A percentile compares a stretch with the other conserved stretches of the same genome.
These are phyloP conservation scores for Eulemur macaco DNA, from an alignment of 2,113 vertebrate genomes.

Conservation along the genomic window DNA sequence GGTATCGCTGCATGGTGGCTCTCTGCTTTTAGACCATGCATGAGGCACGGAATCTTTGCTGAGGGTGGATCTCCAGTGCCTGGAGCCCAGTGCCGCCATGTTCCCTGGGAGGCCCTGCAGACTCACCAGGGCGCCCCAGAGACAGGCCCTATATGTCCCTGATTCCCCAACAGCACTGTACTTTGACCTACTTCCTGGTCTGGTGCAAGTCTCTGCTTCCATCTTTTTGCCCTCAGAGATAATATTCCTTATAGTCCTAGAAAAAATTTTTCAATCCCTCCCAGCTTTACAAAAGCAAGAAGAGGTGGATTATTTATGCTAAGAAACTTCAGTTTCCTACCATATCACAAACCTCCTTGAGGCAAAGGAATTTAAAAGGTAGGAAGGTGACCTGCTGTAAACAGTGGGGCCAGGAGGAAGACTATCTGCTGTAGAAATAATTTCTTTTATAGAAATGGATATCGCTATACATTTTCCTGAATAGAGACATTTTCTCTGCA, in stretches of 20 bases:
- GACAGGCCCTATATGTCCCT: background rate
- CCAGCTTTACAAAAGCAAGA: background rate
- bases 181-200: background rate
- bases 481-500: background rate
- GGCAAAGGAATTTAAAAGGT: background rate
- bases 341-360: background rate
- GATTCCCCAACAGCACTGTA: background rate
- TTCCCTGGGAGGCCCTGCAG: background rate
- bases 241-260: background rate
- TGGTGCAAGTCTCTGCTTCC: background rate
- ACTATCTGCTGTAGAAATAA: background rate
- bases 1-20: accelerated
- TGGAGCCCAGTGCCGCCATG: background rate
- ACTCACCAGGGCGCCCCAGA: background rate
- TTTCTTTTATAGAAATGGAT: background rate
- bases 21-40: background rate
- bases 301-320: background rate
- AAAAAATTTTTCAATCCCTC: background rate
- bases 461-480: background rate
- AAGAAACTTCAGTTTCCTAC: background rate
- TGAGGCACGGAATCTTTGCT: background rate
- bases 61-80: background rate
- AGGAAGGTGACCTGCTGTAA: background rate
- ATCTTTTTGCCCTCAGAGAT: background rate
- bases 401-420: background rate